These are phyloP conservation scores for Panthera tigris DNA, from an alignment of 2,113 vertebrate species.

Conservation along the genomic window DNA sequence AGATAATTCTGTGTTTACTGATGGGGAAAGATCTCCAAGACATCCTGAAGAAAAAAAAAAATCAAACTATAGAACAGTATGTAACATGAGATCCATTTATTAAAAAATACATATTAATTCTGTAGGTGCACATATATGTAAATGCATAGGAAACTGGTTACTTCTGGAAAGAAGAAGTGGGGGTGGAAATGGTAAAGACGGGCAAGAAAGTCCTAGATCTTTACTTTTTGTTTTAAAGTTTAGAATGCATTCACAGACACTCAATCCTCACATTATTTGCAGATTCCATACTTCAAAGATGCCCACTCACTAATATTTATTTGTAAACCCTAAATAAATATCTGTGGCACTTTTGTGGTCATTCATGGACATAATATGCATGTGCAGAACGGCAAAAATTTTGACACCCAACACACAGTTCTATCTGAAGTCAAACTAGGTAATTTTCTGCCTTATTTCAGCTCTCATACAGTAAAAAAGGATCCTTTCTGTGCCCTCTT, in stretches of 20 bases:
- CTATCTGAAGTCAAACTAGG: neutral
- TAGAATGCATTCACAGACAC: neutral
- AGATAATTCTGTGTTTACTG: neutral
- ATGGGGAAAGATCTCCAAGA: slow-evolving; percentile 2
- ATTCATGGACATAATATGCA: neutral
- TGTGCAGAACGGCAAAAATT: neutral
- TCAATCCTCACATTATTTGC: neutral
- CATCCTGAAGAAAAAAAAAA: neutral
- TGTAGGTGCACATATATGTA: neutral
- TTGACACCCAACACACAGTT: neutral
- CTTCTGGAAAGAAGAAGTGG: neutral
- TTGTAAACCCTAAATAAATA: neutral
- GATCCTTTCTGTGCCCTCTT: neutral
- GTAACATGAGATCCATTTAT: neutral
- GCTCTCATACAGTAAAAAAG: neutral
- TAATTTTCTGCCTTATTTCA: neutral
- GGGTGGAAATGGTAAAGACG: neutral
- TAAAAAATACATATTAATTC: neutral
- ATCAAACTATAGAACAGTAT: neutral
- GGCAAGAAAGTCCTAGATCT: neutral
- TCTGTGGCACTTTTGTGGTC: neutral
- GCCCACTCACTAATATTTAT: neutral
- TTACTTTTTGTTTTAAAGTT: neutral
- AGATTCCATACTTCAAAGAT: neutral
- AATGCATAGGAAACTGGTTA: neutral